Conservation (phyloP, 2,797 vertebrate species). For the Poeciliopsis turneri region DNA sequence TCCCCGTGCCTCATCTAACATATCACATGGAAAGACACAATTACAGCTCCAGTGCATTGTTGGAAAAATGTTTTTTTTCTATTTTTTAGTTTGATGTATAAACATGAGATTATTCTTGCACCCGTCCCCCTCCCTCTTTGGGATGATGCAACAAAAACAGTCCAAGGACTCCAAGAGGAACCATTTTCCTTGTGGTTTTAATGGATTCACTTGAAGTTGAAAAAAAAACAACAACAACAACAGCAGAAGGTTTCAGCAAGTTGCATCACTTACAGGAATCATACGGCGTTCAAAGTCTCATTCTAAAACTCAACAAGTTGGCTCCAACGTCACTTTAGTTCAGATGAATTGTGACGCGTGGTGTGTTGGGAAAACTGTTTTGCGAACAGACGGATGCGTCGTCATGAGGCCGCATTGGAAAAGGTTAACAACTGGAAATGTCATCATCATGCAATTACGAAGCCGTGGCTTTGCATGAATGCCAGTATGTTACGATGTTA, state of each 20-base stretch:
- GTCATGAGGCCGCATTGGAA: conserved; percentile 32
- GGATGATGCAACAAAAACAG: conserved; percentile 57
- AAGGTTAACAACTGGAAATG: conserved; percentile 29
- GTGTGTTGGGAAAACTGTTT: conserved; percentile 24
- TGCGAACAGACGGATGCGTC: conserved; percentile 22
- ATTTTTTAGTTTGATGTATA: conserved; percentile 17
- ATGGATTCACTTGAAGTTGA: conserved; percentile 56
- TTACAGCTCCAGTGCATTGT: not conserved
- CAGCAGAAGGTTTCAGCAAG: conserved; percentile 67
- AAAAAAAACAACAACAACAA: conserved; percentile 61
- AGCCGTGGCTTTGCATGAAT: not conserved
- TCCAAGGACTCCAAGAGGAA: conserved; percentile 23
- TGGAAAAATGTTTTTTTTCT: not conserved
- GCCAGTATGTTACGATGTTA: not conserved
- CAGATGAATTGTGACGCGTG: conserved; percentile 56
- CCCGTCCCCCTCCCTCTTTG: conserved; percentile 2
- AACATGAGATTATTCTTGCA: conserved; percentile 19
- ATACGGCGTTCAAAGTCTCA: conserved; percentile 64
- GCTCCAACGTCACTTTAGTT: conserved; percentile 63
- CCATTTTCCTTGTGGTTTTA: conserved; percentile 39
- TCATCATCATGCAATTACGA: conserved; percentile 17
- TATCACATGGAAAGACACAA: not conserved
- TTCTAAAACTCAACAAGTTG: conserved; percentile 61
- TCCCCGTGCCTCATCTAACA: not conserved
- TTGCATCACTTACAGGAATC: conserved; percentile 74